A percentile compares a stretch with the other conserved stretches of the same genome.
These are phyloP conservation scores for Neria commutata DNA, from an alignment of 2,888 invertebrate species.

Conservation along the genomic window DNA sequence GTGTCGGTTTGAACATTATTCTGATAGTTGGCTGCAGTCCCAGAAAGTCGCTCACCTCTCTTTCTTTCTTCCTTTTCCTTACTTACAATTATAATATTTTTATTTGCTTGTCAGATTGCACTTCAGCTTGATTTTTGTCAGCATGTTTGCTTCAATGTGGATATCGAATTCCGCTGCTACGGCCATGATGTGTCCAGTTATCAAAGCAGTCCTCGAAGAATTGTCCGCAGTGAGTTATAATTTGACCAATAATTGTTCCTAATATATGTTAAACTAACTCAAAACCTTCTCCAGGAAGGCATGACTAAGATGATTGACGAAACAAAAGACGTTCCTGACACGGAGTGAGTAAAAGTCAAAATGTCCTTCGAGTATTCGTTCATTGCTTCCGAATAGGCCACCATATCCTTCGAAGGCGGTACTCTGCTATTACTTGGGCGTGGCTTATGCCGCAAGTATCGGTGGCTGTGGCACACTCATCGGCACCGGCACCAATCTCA, in stretches of 20 bases:
- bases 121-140: slow-evolving; percentile 80
- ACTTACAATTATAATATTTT: no score
- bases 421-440: slow-evolving; percentile 74
- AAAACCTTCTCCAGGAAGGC: slow-evolving; percentile 20
- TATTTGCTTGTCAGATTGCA: slow-evolving; percentile 64
- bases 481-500: slow-evolving; percentile 77
- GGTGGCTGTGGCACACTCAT: slow-evolving; percentile 75
- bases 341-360: slow-evolving; percentile 10
- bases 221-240: slow-evolving; percentile 68
- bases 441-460: slow-evolving; percentile 75
- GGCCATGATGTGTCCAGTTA: slow-evolving; percentile 88
- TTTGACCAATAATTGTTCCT: not conserved
- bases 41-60: slow-evolving; percentile 63
- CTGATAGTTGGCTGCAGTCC: slow-evolving; percentile 74
- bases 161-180: slow-evolving; percentile 89
- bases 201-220: slow-evolving; percentile 79
- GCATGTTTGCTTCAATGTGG: slow-evolving; percentile 93
- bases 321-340: no score
- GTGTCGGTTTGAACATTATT: slow-evolving; percentile 78
- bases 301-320: slow-evolving; percentile 11
- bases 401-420: slow-evolving; percentile 69
- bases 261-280: not conserved
- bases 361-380: not conserved
- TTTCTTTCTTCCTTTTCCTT: slow-evolving; percentile 79
- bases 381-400: no score